These are phyloP conservation scores for Papilio aristodemus DNA, from an alignment of 1,140 invertebrate species.

Conservation along the genomic window DNA sequence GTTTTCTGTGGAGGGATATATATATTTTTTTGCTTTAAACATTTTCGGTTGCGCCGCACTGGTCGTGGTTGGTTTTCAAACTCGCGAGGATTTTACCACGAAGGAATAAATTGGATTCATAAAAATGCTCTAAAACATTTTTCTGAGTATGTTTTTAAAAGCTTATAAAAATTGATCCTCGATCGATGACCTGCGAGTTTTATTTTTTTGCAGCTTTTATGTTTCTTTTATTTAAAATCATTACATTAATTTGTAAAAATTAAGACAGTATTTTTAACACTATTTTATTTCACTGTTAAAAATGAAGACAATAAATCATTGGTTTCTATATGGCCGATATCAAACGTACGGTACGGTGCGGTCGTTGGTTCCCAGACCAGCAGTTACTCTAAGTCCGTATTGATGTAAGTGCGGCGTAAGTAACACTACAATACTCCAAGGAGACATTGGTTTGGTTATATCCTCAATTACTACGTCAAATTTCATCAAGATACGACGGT, in stretches of 20 bases:
- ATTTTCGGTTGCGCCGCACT: neutral
- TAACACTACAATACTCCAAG: neutral
- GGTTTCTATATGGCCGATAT: neutral
- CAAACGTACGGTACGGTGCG: neutral
- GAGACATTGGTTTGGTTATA: neutral
- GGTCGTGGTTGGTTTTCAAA: neutral
- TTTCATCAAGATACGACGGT: neutral
- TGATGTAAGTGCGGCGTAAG: neutral
- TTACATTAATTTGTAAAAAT: neutral
- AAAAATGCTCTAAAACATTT: neutral
- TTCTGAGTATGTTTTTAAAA: no score
- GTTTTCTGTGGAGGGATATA: neutral
- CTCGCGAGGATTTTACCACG: neutral
- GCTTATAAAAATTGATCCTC: no score
- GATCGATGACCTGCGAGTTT: no score
- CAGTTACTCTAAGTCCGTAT: slow-evolving; percentile 9
- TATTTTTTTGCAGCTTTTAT: no score
- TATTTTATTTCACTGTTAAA: neutral
- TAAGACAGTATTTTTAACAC: neutral
- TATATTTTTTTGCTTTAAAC: slow-evolving; percentile 3
- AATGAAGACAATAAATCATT: neutral
- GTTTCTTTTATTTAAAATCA: no score
- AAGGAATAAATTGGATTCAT: neutral
- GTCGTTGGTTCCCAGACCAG: neutral
- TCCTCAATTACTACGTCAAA: neutral